These are phyloP conservation scores for Distichodus sexfasciatus DNA, from an alignment of 2,797 vertebrate species.

Conservation along the genomic window DNA sequence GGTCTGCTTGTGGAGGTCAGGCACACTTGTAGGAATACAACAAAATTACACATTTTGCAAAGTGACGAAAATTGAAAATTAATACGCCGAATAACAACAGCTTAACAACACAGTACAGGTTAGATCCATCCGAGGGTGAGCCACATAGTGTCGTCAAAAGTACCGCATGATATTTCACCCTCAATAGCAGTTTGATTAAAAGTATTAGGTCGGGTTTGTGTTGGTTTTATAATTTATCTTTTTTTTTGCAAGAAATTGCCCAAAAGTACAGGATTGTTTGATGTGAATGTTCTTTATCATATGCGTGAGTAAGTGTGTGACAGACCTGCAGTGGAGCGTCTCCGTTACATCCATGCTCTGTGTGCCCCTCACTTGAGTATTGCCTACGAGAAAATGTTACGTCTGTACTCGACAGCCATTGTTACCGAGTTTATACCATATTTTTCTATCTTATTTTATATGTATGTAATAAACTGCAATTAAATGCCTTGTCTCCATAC, in stretches of 20 bases:
- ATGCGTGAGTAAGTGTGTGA: slow-evolving; percentile 79
- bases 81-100: neutral
- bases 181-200: slow-evolving; percentile 42
- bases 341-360: slow-evolving; percentile 73
- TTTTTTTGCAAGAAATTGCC: neutral
- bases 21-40: slow-evolving; percentile 31
- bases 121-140: slow-evolving; percentile 25
- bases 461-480: slow-evolving; percentile 89
- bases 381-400: slow-evolving; percentile 83
- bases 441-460: slow-evolving; percentile 96
- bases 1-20: slow-evolving; percentile 28
- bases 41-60: slow-evolving; percentile 6
- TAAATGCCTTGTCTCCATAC: slow-evolving; percentile 85
- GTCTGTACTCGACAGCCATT: slow-evolving; percentile 94
- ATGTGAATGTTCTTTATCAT: slow-evolving; percentile 81
- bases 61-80: slow-evolving; percentile 2
- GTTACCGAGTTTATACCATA: slow-evolving; percentile 93
- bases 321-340: slow-evolving; percentile 78
- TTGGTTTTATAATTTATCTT: slow-evolving; percentile 49
- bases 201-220: slow-evolving; percentile 29
- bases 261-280: slow-evolving; percentile 58
- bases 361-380: slow-evolving; percentile 85
- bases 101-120: slow-evolving; percentile 9
- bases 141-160: slow-evolving; percentile 30
- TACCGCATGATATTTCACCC: slow-evolving; percentile 68